Percentiles rank a stretch among this genome's conserved stretches.
Evolutionary conservation across 2,888 invertebrate genomes (phyloP).

Genomic region (Scelioninae gen. 1): DNA sequence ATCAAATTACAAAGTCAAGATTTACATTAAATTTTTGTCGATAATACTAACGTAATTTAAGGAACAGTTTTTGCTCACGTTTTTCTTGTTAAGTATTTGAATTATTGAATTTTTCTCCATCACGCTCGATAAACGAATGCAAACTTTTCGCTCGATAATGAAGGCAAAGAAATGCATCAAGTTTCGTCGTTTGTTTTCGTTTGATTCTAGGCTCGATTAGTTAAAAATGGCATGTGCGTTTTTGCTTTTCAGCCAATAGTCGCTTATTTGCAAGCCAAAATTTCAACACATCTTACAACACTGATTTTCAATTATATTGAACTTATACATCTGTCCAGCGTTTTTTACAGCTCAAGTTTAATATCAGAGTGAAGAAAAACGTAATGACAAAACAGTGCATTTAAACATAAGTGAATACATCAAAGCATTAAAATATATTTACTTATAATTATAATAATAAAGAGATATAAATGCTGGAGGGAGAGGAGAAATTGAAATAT

Average conservation of each 20-base stretch:
- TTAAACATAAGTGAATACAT: too few species aligned
- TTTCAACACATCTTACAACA: neutral
- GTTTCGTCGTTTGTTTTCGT: neutral
- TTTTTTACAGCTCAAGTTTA: too few species aligned
- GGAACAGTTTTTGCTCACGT: neutral
- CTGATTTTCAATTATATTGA: too few species aligned
- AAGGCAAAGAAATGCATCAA: too few species aligned
- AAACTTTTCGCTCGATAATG: constrained; percentile 1
- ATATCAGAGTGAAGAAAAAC: too few species aligned
- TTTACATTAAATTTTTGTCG: constrained; percentile 37
- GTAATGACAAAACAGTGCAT: too few species aligned
- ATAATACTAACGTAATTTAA: constrained; percentile 13
- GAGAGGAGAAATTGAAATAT: too few species aligned
- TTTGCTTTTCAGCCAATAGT: neutral
- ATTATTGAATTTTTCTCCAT: neutral
- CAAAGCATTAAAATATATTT: too few species aligned
- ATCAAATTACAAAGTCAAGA: constrained; percentile 17
- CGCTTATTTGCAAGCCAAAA: neutral
- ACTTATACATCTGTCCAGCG: too few species aligned
- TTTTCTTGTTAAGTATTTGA: constrained; percentile 6
- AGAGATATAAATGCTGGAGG: too few species aligned
- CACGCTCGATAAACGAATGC: constrained; percentile 4
- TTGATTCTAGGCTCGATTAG: neutral
- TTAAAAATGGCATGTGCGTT: neutral
- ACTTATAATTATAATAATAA: too few species aligned